Percentiles rank a stretch among this genome's conserved stretches.
Evolutionary conservation across 2,888 invertebrate species (phyloP).

Genomic region (Athripsodes cinereus): DNA sequence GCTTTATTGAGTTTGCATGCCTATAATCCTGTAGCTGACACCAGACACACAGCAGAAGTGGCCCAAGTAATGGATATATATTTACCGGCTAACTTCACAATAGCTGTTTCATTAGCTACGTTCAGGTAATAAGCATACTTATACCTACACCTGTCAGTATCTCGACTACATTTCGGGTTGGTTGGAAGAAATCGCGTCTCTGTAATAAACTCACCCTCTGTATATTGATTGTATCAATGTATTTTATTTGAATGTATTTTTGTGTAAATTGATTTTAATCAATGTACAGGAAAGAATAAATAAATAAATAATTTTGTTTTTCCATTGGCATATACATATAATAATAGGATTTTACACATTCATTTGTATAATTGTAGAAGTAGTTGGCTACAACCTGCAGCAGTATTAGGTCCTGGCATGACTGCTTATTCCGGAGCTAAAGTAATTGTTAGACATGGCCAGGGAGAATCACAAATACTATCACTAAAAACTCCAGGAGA

Average conservation of each 20-base stretch:
- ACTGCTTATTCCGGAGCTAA: constrained; percentile 43
- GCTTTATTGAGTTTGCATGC: constrained; percentile 41
- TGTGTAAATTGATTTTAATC: no score
- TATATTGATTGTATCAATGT: no score
- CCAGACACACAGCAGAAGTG: constrained; percentile 60
- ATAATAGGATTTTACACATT: neutral
- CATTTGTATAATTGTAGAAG: constrained; percentile 32
- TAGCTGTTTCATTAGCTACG: constrained; percentile 30
- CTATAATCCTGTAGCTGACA: constrained; percentile 59
- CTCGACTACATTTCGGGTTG: no score
- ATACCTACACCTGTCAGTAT: neutral
- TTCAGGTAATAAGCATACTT: constrained; percentile 15
- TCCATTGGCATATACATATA: neutral
- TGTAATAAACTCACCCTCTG: no score
- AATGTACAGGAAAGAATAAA: no score
- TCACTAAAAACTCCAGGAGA: constrained; percentile 8
- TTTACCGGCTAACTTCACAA: constrained; percentile 53
- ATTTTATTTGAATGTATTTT: no score
- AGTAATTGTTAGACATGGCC: constrained; percentile 28
- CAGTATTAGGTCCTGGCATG: constrained; percentile 37
- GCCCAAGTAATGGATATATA: constrained; percentile 63
- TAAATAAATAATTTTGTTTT: no score
- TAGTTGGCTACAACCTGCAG: constrained; percentile 40
- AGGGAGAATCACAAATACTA: constrained; percentile 11
- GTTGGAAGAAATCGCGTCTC: no score